Percentiles rank a stretch among this genome's conserved stretches.
Evolutionary conservation across 2,113 vertebrate genomes (phyloP).

Genomic region (Todiramphus chloris): DNA sequence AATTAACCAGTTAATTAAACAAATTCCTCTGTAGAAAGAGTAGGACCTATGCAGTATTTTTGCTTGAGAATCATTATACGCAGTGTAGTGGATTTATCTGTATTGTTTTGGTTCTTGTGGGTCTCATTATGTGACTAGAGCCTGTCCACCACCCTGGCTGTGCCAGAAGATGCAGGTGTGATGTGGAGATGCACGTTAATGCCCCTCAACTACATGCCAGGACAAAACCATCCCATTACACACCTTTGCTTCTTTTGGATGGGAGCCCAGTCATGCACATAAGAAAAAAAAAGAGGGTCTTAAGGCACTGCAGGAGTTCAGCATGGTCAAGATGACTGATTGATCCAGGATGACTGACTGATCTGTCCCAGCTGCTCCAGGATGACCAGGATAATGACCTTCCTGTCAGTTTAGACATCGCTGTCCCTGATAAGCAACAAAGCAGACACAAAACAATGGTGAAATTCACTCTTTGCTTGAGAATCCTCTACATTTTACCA

Average conservation of each 20-base stretch:
- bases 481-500: not conserved
- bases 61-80: not conserved
- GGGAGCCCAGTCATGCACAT: not conserved
- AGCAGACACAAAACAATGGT: rapidly evolving
- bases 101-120: not conserved
- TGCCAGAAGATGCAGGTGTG: not conserved
- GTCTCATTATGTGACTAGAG: not conserved
- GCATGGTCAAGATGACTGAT: not conserved
- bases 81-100: not conserved
- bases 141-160: not conserved
- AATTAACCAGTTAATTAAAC: not conserved
- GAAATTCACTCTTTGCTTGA: not conserved
- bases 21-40: not conserved
- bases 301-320: not conserved
- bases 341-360: too few species aligned
- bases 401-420: not conserved
- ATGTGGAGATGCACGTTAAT: not conserved
- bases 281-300: not conserved
- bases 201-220: not conserved
- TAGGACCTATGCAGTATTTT: not conserved
- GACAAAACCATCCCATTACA: not conserved
- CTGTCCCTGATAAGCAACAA: not conserved
- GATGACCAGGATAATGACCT: not conserved
- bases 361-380: not conserved
- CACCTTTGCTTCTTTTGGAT: not conserved